phyloP scores from a whole-genome alignment of 1,140 invertebrate genomes.

The Brachionus rotundiformis region DNA sequence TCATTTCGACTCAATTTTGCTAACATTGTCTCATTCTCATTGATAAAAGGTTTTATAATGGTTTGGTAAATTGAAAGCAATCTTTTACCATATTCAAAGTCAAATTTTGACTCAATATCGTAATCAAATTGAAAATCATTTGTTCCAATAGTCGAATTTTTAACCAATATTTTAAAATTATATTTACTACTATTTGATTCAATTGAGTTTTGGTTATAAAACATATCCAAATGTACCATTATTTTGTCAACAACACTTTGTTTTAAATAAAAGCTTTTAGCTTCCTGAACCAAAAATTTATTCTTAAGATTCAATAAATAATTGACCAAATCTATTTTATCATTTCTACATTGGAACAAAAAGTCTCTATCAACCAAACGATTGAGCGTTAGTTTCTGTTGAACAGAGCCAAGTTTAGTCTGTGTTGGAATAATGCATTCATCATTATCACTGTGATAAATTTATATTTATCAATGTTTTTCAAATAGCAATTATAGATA shows the following conservation, averaged over 20 bases:
- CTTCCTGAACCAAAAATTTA: background rate
- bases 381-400: background rate
- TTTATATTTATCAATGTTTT: background rate
- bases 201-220: too few species aligned
- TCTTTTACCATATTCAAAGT: background rate
- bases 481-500: slow-evolving; percentile 22
- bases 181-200: background rate
- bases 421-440: background rate
- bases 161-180: background rate
- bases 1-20: background rate
- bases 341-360: background rate
- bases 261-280: background rate
- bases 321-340: background rate
- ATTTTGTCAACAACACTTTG: background rate
- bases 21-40: background rate
- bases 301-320: background rate
- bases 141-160: background rate
- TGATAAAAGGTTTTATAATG: background rate
- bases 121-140: background rate
- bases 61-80: background rate
- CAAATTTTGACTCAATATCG: background rate
- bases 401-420: background rate
- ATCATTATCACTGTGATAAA: slow-evolving; percentile 3
- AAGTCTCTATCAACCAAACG: background rate
- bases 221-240: background rate